Conservation (phyloP, 1,140 invertebrate species). For the Drosophila micromelanica region DNA sequence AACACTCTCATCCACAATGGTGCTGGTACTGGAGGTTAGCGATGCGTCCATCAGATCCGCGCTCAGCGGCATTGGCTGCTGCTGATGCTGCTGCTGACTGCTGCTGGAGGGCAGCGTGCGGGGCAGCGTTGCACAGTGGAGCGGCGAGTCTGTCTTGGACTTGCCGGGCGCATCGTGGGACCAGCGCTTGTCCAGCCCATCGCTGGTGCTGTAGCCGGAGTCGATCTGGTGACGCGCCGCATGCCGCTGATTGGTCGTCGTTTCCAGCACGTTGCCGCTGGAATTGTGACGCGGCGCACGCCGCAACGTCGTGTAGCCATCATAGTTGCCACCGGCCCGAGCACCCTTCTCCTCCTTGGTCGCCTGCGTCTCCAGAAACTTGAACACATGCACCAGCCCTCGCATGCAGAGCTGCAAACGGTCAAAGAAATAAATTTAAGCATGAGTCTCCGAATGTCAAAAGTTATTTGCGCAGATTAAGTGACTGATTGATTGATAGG, state of each 20-base stretch:
- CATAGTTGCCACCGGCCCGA: conserved; percentile 78
- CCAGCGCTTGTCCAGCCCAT: conserved; percentile 93
- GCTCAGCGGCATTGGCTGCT: conserved; percentile 36
- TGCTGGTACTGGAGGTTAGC: conserved; percentile 77
- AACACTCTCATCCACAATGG: conserved; percentile 80
- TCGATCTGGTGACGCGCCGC: conserved; percentile 89
- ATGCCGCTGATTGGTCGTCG: conserved; percentile 64
- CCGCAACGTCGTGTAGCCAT: conserved; percentile 79
- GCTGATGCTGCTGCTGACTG: conserved; percentile 17
- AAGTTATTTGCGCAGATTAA: too few relatives aligned
- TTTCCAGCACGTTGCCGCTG: conserved; percentile 85
- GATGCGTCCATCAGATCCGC: conserved; percentile 78
- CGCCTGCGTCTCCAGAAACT: conserved; percentile 95
- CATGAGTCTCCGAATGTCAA: too few relatives aligned
- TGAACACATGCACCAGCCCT: conserved; percentile 96
- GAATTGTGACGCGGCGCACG: conserved; percentile 84
- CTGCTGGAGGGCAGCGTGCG: conserved; percentile 43
- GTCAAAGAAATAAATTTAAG: background rate
- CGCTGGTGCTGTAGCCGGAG: conserved; percentile 93
- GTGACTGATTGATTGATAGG: too few relatives aligned
- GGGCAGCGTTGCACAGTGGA: conserved; percentile 68
- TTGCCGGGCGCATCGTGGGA: conserved; percentile 89
- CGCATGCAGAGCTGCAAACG: conserved; percentile 92
- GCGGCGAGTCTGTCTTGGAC: conserved; percentile 67
- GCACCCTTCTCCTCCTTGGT: conserved; percentile 87